These are phyloP conservation scores for Periophthalmus magnuspinnatus DNA, from an alignment of 2,797 vertebrate genomes.

Conservation along the genomic window DNA sequence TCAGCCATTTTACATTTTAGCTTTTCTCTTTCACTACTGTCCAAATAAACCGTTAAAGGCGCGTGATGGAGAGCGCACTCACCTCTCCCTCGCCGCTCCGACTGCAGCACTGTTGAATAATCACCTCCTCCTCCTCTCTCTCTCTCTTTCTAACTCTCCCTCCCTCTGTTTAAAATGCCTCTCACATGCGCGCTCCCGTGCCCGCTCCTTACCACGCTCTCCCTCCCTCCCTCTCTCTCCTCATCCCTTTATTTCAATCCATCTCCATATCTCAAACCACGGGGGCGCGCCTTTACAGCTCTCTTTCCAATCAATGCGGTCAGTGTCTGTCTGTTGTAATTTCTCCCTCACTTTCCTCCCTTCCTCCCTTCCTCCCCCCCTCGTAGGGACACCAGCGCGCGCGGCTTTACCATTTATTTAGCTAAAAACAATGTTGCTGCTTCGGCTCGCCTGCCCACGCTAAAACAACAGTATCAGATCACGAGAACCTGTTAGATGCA, in stretches of 20 bases:
- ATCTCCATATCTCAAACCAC: constrained; percentile 13
- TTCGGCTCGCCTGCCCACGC: not conserved
- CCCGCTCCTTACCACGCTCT: constrained; percentile 35
- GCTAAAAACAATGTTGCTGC: not conserved
- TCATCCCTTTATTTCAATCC: not conserved
- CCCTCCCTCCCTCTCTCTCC: constrained; percentile 8
- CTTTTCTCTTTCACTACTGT: not conserved
- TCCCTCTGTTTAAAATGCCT: constrained; percentile 61
- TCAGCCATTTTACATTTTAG: not conserved
- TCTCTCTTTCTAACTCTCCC: constrained; percentile 9
- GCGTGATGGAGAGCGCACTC: constrained; percentile 45
- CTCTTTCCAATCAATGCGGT: not conserved
- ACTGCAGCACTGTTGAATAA: constrained; percentile 68
- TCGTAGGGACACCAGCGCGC: constrained; percentile 2
- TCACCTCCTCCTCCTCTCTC: constrained; percentile 31
- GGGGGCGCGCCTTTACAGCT: constrained; percentile 29
- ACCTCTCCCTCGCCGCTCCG: constrained; percentile 32
- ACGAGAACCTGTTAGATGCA: constrained; percentile 7
- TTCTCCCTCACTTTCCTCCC: not conserved
- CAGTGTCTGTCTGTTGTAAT: not conserved
- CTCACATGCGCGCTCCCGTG: constrained; percentile 60
- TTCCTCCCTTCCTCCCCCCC: too few species aligned
- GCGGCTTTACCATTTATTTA: not conserved
- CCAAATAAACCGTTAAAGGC: constrained; percentile 6
- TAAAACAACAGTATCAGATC: not conserved